Conservation (phyloP, 2,888 invertebrate species). For the Rhagium mordax region DNA sequence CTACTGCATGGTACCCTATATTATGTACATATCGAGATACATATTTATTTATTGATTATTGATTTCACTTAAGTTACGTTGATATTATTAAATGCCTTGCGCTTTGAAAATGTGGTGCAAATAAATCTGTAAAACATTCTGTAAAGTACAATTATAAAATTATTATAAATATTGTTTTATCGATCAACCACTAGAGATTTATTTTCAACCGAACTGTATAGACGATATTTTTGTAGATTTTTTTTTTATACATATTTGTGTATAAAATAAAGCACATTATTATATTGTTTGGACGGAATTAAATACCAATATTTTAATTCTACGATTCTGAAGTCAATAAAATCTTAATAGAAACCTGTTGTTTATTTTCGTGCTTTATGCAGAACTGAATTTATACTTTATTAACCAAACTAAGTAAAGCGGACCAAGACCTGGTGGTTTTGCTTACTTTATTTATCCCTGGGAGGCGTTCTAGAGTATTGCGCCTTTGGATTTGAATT, state of each 20-base stretch:
- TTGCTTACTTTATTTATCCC: no score
- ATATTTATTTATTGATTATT: slow-evolving; percentile 32
- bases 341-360: slow-evolving; percentile 44
- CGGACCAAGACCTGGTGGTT: no score
- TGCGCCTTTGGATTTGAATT: no score
- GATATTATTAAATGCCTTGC: slow-evolving; percentile 42
- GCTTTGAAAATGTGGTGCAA: slow-evolving; percentile 54
- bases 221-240: slow-evolving; percentile 56
- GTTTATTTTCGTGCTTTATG: no score
- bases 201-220: slow-evolving; percentile 18
- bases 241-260: slow-evolving; percentile 47
- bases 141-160: slow-evolving; percentile 54
- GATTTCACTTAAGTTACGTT: slow-evolving; percentile 23
- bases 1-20: background rate
- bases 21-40: slow-evolving; percentile 12
- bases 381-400: no score
- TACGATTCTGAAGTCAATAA: slow-evolving; percentile 60
- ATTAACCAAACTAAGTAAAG: no score
- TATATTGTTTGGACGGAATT: slow-evolving; percentile 53
- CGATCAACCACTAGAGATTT: background rate
- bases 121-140: slow-evolving; percentile 41
- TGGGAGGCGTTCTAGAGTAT: no score
- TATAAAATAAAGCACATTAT: slow-evolving; percentile 52
- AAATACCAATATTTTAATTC: slow-evolving; percentile 57
- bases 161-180: slow-evolving; percentile 19